Evolutionary conservation across 2,888 invertebrate genomes (phyloP).

Genomic region (Lithophane socia): DNA sequence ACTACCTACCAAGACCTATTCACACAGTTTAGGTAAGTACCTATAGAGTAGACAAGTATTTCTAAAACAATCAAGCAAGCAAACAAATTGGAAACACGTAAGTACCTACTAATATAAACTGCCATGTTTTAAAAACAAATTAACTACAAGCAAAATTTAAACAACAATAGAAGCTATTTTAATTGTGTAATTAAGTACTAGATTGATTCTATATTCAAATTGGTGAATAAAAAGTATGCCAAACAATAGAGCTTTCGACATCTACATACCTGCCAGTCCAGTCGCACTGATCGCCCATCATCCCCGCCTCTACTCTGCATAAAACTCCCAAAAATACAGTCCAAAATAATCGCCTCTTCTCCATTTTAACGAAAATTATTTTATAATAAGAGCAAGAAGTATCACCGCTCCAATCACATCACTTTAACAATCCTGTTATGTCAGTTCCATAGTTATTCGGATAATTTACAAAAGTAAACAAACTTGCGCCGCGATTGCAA

Average conservation of each 20-base stretch:
- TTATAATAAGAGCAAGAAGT: slow-evolving; percentile 58
- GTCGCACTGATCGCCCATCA: slow-evolving; percentile 93
- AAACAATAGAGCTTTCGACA: slow-evolving; percentile 71
- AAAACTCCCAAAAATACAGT: slow-evolving; percentile 83
- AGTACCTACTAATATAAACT: not conserved
- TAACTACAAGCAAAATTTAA: slow-evolving; percentile 14
- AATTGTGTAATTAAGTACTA: slow-evolving; percentile 34
- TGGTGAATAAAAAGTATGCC: slow-evolving; percentile 65
- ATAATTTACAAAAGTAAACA: slow-evolving; percentile 75
- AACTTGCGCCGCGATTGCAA: slow-evolving; percentile 64
- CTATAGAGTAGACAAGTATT: not conserved
- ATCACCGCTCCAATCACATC: slow-evolving; percentile 73
- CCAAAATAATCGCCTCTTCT: slow-evolving; percentile 80
- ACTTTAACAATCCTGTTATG: slow-evolving; percentile 66
- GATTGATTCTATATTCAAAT: slow-evolving; percentile 46
- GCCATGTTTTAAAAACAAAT: not conserved
- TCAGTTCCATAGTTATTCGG: slow-evolving; percentile 59
- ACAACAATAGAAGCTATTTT: slow-evolving; percentile 32
- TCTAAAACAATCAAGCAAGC: not conserved
- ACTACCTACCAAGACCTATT: not conserved
- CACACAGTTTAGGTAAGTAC: not conserved
- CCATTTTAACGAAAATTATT: slow-evolving; percentile 76
- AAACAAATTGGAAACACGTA: not conserved
- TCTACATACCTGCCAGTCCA: slow-evolving; percentile 92
- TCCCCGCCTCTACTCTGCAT: slow-evolving; percentile 87